Base-by-base conservation (phyloP, 2,113 vertebrate species). In the Vicugna pacos region DNA sequence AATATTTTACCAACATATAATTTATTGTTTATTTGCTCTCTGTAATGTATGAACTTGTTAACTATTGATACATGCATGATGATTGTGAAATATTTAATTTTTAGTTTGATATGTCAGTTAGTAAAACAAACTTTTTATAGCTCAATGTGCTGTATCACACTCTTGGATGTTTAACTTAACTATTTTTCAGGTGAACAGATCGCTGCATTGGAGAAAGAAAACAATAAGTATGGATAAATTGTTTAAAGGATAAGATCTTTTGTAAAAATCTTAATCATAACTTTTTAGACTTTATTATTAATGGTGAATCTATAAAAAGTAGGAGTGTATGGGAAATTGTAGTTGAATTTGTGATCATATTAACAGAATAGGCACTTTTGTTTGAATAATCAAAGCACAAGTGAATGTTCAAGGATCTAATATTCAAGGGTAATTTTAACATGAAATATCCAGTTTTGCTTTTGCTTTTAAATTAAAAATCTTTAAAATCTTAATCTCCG, bases 381-480 rank as follows among this genome's bases (percentile, higher is more conserved):
- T 70, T 52, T 82, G 32, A 93, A 56, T 58, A 20, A 38, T 60
- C 17, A 75, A 42, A 93, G 81, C 67, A 62, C 14, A 75, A 92
- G 15, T 80, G 42, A 88, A 32, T 80, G 35, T 94, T 90, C 24
- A 28, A 69, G 65, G 12, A 82, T 82, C 17, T 81, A 56, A 20
- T 67, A 42, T 42, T 42, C 38, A 42, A 50, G 28, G 30, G 8
- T 67, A 89, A 89, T 85, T 69, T 97, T 81, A 82, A 83, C 86
- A 14, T 28, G 85, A 92, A 92, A 60, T 81, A 22, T 42, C 24
- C 35, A 67, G 3, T 46, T 88, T 91, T 85, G 8, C 17, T 38
- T 87, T 76, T 91, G n/a, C 72, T 28, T 87, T 91, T 89, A 83
- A 82, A 20, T 96, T 77, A 65, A 90, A 91, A 88, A 60, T 46